Base-by-base conservation (phyloP, 1,140 invertebrate genomes). In the Melitaea cinxia region DNA sequence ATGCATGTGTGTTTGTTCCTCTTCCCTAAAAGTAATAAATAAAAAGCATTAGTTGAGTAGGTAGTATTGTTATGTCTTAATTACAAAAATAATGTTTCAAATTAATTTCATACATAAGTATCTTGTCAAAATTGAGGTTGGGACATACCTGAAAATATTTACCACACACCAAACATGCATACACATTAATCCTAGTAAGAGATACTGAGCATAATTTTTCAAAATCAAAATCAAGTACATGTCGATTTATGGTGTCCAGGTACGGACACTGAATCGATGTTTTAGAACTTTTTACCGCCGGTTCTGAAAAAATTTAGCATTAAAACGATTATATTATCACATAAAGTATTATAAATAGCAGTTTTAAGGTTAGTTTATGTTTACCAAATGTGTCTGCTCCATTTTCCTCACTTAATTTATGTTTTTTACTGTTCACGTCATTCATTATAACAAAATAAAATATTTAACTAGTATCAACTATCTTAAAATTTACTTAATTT, bases 161-260 rank as follows among this genome's bases (percentile, higher is more conserved):
- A 17, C 99, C 99, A 91, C 99, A 99, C 1, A 99, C 98, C 28
- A 99, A 92, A 88, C 99, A 99, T n/a, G 98, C 99, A 91, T 99
- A 99, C 19, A 99, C 98, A 93, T 99, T 99, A 56, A 99, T 98
- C 82, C 99, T 95, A 0, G 98, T 99, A 39, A 99, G 88, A 2
- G 98, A 99, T 17, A 99, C 95, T 0, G 98, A 99, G 87, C 99
- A 99, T 2, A 99, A 91, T 89, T 99, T 99, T 88, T 99, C 99
- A 93, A 99, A 99, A 92, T 99, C 99, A 93, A 99, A 99, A 92
- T 99, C 99, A 52, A 99, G 91, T 70, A 99, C 95, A 83, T 98
- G 97, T 52, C 98, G 93, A 89, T 99, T 99, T 45, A 99, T 99
- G 14, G 98, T 99, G 80, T 99, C 98, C 66, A 99, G 91, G 85